phyloP scores from a whole-genome alignment of 2,113 vertebrate genomes.

The Pipa parva region DNA sequence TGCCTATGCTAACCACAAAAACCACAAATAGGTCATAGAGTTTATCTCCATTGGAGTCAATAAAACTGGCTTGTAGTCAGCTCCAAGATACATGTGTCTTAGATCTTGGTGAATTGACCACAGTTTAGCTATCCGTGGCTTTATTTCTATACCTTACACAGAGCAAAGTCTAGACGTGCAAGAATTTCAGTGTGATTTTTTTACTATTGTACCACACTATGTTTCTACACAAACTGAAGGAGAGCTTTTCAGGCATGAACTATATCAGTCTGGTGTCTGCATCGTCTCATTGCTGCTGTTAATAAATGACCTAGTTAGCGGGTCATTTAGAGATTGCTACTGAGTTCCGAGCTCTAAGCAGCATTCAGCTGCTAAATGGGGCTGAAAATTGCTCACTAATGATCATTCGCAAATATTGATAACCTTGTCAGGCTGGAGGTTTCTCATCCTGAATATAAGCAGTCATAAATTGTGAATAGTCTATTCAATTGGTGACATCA shows the following conservation, averaged over 20 bases:
- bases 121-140: too few species aligned
- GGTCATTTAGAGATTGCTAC: slow-evolving; percentile 31
- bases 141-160: too few species aligned
- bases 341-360: slow-evolving; percentile 21
- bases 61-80: too few species aligned
- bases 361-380: slow-evolving; percentile 26
- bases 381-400: slow-evolving; percentile 33
- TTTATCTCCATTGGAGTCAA: too few species aligned
- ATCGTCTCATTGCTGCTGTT: neutral
- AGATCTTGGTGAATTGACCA: too few species aligned
- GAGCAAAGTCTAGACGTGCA: too few species aligned
- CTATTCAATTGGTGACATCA: neutral
- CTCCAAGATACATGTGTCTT: too few species aligned
- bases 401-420: slow-evolving; percentile 40
- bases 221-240: neutral
- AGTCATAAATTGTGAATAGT: slow-evolving; percentile 1
- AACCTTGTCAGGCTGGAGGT: slow-evolving; percentile 23
- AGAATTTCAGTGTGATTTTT: too few species aligned
- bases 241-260: slow-evolving; percentile 12
- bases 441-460: slow-evolving; percentile 9
- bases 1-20: too few species aligned
- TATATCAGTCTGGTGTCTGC: neutral
- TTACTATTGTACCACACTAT: too few species aligned
- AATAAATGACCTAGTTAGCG: slow-evolving; percentile 18
- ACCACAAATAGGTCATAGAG: too few species aligned